Base-by-base conservation (phyloP, 2,888 invertebrate genomes). In the Schrankia costaestrigalis region DNA sequence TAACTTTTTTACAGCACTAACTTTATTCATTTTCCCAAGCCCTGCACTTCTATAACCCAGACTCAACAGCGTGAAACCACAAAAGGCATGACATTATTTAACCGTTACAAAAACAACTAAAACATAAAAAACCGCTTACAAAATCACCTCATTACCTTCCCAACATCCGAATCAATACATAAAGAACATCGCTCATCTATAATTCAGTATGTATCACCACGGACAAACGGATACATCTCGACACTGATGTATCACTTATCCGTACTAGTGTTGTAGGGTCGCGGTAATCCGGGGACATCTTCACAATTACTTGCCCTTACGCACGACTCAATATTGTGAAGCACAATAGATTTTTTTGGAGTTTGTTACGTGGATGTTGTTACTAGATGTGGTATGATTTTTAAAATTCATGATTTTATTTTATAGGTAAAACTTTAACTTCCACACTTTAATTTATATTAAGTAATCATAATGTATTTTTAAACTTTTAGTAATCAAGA, bases 191-290 rank as follows among this genome's bases (percentile, higher is more conserved):
- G 26, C 23, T 55, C 48, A 55, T 52, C 24, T 28, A 41, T 38
- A 52, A 36, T 41, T 41, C 42, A 42, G 35, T 46, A 32, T 44
- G 39, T 48, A 47, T 40, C 46, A 27, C 31, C 27, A 5, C 13
- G 33, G 28, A 35, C 45, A 32, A 53, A 46, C 64, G 67, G 70
- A 74, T 68, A 67, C 60, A 53, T 58, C 54, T 27, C 63, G 79
- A 81, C 80, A 78, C 71, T 83, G 83, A 84, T 78, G 77, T 80
- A 82, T 84, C 81, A 76, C 78, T 73, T 65, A 68, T 60, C 66
- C 64, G 47, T 37, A 28, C 9, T 13, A 41, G 32, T 23, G 22
- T 26, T 41, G 38, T 41, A 62, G 75, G 68, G 67, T 67, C 63
- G 48, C 41, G 42, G 74, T 71, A 76, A 78, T 71, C 78, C 74